Percentiles rank a stretch among this genome's conserved stretches.
Evolutionary conservation across 2,797 vertebrate genomes (phyloP).

Genomic region (Pipistrellus nathusii): DNA sequence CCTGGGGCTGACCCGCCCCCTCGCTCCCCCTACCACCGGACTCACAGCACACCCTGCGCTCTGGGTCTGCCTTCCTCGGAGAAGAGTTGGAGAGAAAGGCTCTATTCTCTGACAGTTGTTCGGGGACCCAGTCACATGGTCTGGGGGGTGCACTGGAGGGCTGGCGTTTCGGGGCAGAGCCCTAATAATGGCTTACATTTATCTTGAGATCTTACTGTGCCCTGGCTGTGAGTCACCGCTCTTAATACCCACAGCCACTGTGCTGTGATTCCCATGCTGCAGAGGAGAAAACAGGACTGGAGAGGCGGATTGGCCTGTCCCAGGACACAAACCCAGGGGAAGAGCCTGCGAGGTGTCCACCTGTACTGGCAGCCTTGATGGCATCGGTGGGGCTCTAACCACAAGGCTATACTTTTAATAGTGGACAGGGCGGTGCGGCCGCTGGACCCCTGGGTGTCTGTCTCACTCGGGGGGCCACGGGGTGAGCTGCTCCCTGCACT

Average conservation of each 20-base stretch:
- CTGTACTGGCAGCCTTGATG: not conserved
- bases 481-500: not conserved
- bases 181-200: conserved; percentile 27
- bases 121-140: not conserved
- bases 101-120: not conserved
- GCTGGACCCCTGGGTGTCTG: not conserved
- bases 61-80: not conserved
- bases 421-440: not conserved
- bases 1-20: not conserved
- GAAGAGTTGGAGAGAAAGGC: not conserved
- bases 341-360: not conserved
- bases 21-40: not conserved
- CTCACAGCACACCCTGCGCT: not conserved
- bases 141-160: conserved; percentile 14
- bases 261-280: conserved; percentile 52
- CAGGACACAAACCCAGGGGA: conserved; percentile 37
- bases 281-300: conserved; percentile 28
- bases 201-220: conserved; percentile 29
- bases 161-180: conserved; percentile 13
- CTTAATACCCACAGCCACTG: not conserved
- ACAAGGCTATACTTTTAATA: not conserved
- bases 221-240: conserved; percentile 32
- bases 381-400: conserved; percentile 23
- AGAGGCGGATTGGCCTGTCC: conserved; percentile 38
- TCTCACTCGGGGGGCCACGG: not conserved